These are phyloP conservation scores for Ceratitis capitata DNA, from an alignment of 1,140 invertebrate genomes.

Conservation along the genomic window DNA sequence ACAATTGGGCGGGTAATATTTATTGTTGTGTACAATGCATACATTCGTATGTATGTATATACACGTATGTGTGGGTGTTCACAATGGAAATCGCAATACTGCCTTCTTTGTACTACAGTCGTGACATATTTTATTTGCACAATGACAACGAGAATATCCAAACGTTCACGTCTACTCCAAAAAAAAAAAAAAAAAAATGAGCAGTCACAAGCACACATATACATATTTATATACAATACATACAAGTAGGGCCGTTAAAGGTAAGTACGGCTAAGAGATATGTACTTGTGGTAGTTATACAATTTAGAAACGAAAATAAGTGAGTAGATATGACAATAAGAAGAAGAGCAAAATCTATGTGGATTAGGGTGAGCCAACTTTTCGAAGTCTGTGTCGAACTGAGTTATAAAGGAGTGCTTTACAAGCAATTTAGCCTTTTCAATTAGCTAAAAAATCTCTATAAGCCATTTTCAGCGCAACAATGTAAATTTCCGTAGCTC, in stretches of 20 bases:
- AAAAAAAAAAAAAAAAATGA: too few species aligned
- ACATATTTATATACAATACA: too few species aligned
- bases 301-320: not conserved
- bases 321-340: not conserved
- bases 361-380: too few species aligned
- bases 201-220: too few species aligned
- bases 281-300: not conserved
- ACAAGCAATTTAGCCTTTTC: too few species aligned
- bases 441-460: too few species aligned
- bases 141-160: conserved; percentile 44
- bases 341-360: conserved; percentile 12
- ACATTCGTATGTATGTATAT: not conserved
- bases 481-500: too few species aligned
- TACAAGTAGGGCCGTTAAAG: too few species aligned
- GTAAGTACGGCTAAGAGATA: too few species aligned
- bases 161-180: not conserved
- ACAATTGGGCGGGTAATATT: conserved; percentile 13
- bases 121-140: conserved; percentile 65
- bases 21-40: not conserved
- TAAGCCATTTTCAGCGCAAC: too few species aligned
- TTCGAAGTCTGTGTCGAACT: not conserved
- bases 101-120: conserved; percentile 47
- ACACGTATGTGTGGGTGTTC: not conserved
- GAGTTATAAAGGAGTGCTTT: too few species aligned
- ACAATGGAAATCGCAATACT: not conserved